phyloP scores from a whole-genome alignment of 2,797 vertebrate species.

The Cephalopachus bancanus region DNA sequence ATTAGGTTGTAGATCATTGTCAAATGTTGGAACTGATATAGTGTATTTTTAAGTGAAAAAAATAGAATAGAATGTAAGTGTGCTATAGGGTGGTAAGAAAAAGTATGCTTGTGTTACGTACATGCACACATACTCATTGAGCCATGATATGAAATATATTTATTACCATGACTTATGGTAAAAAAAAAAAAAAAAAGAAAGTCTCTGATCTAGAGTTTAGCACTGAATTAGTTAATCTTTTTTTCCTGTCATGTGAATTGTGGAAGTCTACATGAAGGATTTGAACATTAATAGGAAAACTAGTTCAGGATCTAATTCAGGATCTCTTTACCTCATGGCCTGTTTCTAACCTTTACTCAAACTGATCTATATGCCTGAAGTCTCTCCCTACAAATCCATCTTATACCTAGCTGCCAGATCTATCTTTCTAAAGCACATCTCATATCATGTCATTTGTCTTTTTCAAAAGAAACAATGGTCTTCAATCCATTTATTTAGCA shows the following conservation, averaged over 20 bases:
- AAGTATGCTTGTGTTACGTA: background rate
- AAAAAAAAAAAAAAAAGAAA: background rate
- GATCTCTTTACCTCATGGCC: background rate
- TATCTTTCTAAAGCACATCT: background rate
- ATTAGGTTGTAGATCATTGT: background rate
- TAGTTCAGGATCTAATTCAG: background rate
- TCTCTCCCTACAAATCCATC: background rate
- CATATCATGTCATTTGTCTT: background rate
- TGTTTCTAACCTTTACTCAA: background rate
- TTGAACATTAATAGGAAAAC: conserved; percentile 6
- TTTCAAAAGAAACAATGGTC: background rate
- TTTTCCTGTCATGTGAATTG: background rate
- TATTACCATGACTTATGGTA: background rate
- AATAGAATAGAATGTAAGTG: background rate
- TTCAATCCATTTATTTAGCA: background rate
- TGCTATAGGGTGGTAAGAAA: background rate
- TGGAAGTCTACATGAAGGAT: background rate
- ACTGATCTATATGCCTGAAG: background rate
- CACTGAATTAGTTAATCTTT: conserved; percentile 17
- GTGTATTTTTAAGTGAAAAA: conserved; percentile 59
- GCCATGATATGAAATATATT: background rate
- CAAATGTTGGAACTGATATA: background rate
- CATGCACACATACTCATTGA: background rate
- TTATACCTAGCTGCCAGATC: background rate
- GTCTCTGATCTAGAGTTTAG: background rate